phyloP scores from a whole-genome alignment of 1,140 invertebrate species.

The Microvelia longipes region DNA sequence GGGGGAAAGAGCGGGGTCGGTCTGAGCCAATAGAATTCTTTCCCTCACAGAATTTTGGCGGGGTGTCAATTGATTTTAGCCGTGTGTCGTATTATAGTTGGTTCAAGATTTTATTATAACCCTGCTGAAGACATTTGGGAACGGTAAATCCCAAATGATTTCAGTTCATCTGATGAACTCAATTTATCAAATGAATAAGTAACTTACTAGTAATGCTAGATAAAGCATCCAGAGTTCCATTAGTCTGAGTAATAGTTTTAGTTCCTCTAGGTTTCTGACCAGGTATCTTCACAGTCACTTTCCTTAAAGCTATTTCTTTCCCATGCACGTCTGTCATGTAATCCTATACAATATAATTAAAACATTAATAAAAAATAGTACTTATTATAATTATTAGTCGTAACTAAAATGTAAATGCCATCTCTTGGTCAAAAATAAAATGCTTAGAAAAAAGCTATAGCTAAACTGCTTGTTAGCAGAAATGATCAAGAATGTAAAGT shows the following conservation, averaged over 20 bases:
- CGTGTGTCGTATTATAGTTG: no score
- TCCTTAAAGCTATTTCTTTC: slow-evolving; percentile 90
- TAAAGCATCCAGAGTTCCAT: slow-evolving; percentile 43
- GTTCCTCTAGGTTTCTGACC: slow-evolving; percentile 82
- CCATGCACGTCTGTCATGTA: slow-evolving; percentile 96
- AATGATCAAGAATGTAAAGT: no score
- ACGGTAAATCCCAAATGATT: no score
- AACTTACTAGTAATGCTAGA: slow-evolving; percentile 35
- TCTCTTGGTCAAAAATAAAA: background rate
- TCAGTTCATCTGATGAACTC: no score
- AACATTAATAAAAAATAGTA: slow-evolving; percentile 5
- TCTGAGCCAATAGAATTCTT: no score
- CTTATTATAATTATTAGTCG: slow-evolving; percentile 1
- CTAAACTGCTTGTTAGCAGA: no score
- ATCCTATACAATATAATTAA: slow-evolving; percentile 43
- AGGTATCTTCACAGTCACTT: slow-evolving; percentile 93
- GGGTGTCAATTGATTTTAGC: no score
- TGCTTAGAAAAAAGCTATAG: slow-evolving; percentile 6
- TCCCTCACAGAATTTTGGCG: no score
- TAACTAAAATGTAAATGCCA: slow-evolving; percentile 4
- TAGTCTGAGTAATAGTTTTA: slow-evolving; percentile 52
- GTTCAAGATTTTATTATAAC: no score
- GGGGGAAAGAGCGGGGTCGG: no score
- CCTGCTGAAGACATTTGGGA: no score
- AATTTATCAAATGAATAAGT: background rate